Conservation (phyloP, 2,797 vertebrate species). For the Tinamus major region DNA sequence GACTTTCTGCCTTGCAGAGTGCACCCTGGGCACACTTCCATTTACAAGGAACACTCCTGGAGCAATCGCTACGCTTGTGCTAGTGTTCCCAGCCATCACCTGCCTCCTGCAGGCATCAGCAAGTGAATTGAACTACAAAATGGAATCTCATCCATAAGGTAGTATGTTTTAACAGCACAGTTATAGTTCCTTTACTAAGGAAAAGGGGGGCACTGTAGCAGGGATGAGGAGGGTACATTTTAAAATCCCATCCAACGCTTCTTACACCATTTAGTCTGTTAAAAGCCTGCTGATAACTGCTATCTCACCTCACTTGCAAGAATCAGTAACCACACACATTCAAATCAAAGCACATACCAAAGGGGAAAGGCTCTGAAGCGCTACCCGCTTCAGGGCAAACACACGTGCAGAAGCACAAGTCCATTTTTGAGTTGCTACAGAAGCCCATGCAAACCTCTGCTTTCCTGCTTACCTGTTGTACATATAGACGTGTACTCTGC, state of each 20-base stretch:
- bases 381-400: neutral
- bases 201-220: neutral
- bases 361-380: neutral
- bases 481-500: slow-evolving; percentile 95
- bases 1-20: neutral
- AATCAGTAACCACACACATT: neutral
- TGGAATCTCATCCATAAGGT: neutral
- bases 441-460: neutral
- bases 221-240: neutral
- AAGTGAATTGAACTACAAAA: neutral
- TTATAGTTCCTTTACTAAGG: neutral
- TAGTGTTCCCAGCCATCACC: neutral
- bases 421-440: neutral
- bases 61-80: neutral
- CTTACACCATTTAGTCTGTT: neutral
- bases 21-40: neutral
- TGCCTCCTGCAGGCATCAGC: neutral
- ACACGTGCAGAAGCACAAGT: accelerated
- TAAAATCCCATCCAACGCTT: neutral
- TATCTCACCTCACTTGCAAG: neutral
- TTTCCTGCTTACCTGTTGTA: slow-evolving; percentile 88
- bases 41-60: neutral
- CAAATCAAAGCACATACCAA: neutral
- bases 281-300: neutral
- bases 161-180: neutral